Conservation (phyloP, 2,113 vertebrate genomes). For the Connochaetes taurinus region DNA sequence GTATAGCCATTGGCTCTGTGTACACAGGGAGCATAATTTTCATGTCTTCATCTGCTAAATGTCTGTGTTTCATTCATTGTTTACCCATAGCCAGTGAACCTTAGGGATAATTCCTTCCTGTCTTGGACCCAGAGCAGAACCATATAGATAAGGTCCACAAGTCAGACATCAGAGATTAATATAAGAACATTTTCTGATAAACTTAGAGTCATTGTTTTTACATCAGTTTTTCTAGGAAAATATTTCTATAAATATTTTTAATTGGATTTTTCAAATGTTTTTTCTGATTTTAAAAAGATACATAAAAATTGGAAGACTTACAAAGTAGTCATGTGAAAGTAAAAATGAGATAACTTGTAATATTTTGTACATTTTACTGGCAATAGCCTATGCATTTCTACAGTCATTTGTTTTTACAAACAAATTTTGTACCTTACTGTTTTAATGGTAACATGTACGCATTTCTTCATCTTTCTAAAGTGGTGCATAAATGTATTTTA, state of each 20-base stretch:
- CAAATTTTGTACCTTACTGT: background rate
- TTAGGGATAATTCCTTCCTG: background rate
- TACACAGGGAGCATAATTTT: background rate
- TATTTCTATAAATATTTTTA: background rate
- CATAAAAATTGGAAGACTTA: background rate
- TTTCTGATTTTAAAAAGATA: background rate
- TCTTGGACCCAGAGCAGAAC: background rate
- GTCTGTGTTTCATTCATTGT: background rate
- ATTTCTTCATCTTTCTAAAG: slow-evolving; percentile 10
- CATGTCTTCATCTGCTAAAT: background rate
- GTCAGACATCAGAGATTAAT: background rate
- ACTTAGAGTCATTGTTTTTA: background rate
- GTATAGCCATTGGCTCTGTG: background rate
- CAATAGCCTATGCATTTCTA: background rate
- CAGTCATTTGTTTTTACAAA: background rate
- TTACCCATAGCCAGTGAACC: background rate
- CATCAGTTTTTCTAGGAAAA: background rate
- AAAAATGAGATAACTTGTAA: background rate
- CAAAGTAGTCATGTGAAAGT: background rate
- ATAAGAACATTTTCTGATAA: slow-evolving; percentile 8
- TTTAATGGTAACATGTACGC: background rate
- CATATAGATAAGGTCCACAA: background rate
- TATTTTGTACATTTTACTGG: background rate
- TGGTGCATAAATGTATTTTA: background rate
- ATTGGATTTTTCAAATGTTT: background rate